Conservation (phyloP, 2,888 invertebrate species). For the Empis livida region DNA sequence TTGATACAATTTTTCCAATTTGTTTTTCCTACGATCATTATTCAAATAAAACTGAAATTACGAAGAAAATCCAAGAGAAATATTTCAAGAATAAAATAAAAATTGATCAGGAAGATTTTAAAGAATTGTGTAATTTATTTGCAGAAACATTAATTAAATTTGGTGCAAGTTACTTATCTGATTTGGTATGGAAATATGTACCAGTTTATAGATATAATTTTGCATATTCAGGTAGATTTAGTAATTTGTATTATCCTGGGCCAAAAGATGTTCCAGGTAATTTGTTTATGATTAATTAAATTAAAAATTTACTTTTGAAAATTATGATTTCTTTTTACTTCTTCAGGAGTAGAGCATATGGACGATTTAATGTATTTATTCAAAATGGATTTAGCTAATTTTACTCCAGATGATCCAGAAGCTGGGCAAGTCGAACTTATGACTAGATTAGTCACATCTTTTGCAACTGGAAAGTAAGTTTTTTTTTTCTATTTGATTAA, state of each 20-base stretch:
- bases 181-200: conserved; percentile 35
- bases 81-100: conserved; percentile 14
- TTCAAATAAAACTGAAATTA: conserved; percentile 19
- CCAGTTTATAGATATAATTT: conserved; percentile 39
- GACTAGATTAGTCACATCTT: too few relatives aligned
- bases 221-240: conserved; percentile 36
- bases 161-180: conserved; percentile 36
- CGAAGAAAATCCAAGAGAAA: not conserved
- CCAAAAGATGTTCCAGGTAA: conserved; percentile 11
- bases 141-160: conserved; percentile 39
- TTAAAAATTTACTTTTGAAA: not conserved
- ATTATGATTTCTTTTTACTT: conserved; percentile 1
- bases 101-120: conserved; percentile 8
- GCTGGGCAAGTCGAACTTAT: too few relatives aligned
- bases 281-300: too few relatives aligned
- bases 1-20: conserved; percentile 39
- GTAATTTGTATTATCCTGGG: conserved; percentile 19
- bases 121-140: conserved; percentile 31
- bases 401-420: too few relatives aligned
- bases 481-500: too few relatives aligned
- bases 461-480: too few relatives aligned
- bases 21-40: conserved; percentile 37
- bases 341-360: conserved; percentile 31
- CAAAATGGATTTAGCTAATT: conserved; percentile 11
- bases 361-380: conserved; percentile 43